A percentile compares a stretch with the other conserved stretches of the same genome.
Evolutionary conservation across 2,113 vertebrate genomes (phyloP).

Genomic region (Macquaria ambigua): DNA sequence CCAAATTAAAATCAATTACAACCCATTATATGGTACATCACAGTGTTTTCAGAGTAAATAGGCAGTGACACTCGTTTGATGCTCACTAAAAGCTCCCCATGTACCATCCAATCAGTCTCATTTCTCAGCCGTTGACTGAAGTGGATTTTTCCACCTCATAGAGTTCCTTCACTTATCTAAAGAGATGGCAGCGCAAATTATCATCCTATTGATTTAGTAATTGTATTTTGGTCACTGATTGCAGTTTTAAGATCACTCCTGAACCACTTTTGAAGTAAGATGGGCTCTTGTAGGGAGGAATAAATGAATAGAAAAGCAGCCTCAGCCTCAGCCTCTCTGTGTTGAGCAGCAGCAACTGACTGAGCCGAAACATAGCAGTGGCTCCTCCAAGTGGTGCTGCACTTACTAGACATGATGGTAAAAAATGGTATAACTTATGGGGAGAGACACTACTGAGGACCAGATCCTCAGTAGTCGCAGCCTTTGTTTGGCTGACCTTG

Average conservation of each 20-base stretch:
- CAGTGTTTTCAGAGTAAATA: slow-evolving; percentile 36
- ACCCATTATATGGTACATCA: slow-evolving; percentile 19
- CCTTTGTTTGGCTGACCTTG: slow-evolving; percentile 45
- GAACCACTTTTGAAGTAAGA: slow-evolving; percentile 21
- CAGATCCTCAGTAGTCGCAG: background rate
- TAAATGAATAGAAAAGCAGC: slow-evolving; percentile 6
- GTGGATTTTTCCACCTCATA: slow-evolving; percentile 32
- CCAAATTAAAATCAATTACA: slow-evolving; percentile 57
- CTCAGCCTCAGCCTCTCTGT: background rate
- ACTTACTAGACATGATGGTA: background rate
- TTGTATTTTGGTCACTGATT: slow-evolving; percentile 54
- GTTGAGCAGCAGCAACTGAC: slow-evolving; percentile 5
- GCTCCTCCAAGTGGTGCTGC: slow-evolving; percentile 71
- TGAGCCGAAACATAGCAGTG: slow-evolving; percentile 45
- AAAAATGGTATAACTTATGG: background rate
- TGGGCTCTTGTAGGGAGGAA: background rate
- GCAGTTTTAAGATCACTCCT: slow-evolving; percentile 24
- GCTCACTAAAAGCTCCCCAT: slow-evolving; percentile 41
- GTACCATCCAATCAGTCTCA: slow-evolving; percentile 45
- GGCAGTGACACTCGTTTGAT: slow-evolving; percentile 33
- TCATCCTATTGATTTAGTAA: slow-evolving; percentile 52
- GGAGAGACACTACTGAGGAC: background rate
- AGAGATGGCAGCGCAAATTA: slow-evolving; percentile 48
- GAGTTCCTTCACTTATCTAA: slow-evolving; percentile 30
- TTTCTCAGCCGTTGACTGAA: slow-evolving; percentile 45